Base-by-base conservation (phyloP, 2,113 vertebrate species). In the Paratilapia polleni region DNA sequence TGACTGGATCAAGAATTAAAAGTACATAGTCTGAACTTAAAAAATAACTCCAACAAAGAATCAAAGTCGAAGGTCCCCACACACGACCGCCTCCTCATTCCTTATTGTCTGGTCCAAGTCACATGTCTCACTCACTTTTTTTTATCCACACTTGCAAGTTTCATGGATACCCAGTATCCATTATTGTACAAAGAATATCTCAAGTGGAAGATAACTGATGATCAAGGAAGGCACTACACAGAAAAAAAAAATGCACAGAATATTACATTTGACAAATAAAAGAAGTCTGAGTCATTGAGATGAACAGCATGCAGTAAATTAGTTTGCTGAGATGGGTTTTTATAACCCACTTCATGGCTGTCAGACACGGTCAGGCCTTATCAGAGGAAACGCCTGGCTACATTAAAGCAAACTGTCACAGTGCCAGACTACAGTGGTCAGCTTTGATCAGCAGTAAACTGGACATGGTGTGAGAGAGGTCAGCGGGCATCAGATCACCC, bases 301-400 rank as follows among this genome's bases (percentile, higher is more conserved):
- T 62, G 86, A 89, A 88, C 85, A 82, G 68, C 75, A 31, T 78
- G 86, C 84, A 83, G 70, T 84, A 76, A 85, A 91, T 80, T 80
- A 81, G 89, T 91, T 89, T 91, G 91, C 89, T 84, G 91, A 91
- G 89, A 87, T 74, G 58, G 77, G 83, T 82, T 88, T 93, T 92
- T 91, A 90, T 88, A 86, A 76, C 81, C 81, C 80, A 54, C 82
- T 89, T 88, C 87, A 74, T 73, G 77, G 81, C 76, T 91, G 91
- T 93, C 93, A 89, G 78, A 87, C 4, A 52, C 20, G 36, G 38
- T 93, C 88, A 80, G 77, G 81, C 77, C 83, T 92, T 80, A 92
- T 93, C 90, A 85, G 76, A 93, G 88, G 90, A 93, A 93, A 91
- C 74, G 85, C 91, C 91, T 92, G 91, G 85, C 43, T 76, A 52